Percentiles rank a stretch among this genome's conserved stretches.
Evolutionary conservation across 2,113 vertebrate species (phyloP).

Genomic region (Lamprotornis superbus): DNA sequence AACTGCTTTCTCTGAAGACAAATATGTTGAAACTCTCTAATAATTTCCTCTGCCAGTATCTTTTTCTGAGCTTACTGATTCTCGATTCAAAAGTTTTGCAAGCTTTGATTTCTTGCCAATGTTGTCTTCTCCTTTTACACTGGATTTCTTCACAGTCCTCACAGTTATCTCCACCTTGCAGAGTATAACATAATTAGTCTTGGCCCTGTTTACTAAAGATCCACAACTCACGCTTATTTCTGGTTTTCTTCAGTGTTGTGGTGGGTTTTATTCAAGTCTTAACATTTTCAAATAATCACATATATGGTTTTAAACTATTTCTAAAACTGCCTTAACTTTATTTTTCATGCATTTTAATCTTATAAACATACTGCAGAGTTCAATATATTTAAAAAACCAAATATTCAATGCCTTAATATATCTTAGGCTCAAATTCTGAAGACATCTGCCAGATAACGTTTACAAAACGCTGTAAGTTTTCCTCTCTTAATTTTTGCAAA

Average conservation of each 20-base stretch:
- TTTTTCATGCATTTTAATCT: not conserved
- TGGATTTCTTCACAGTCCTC: not conserved
- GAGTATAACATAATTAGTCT: not conserved
- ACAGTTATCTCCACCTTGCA: constrained; percentile 16
- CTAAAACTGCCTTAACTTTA: not conserved
- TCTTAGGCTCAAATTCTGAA: not conserved
- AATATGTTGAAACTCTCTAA: not conserved
- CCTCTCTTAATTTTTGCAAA: not conserved
- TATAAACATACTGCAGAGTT: not conserved
- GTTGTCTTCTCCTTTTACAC: not conserved
- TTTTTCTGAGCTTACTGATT: not conserved
- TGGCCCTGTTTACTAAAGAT: not conserved
- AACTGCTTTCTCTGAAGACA: constrained; percentile 13
- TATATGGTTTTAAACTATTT: not conserved
- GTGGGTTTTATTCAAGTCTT: not conserved
- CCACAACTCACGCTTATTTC: not conserved
- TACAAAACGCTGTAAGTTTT: not conserved
- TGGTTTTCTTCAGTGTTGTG: not conserved
- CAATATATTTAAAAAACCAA: not conserved
- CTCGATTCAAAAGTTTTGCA: not conserved
- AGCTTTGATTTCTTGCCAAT: constrained; percentile 6
- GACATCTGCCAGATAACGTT: not conserved
- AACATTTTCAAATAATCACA: not conserved
- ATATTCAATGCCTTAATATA: not conserved
- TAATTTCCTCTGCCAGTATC: not conserved